Conservation (phyloP, 2,888 invertebrate genomes). For the Geotrupes spiniger region DNA sequence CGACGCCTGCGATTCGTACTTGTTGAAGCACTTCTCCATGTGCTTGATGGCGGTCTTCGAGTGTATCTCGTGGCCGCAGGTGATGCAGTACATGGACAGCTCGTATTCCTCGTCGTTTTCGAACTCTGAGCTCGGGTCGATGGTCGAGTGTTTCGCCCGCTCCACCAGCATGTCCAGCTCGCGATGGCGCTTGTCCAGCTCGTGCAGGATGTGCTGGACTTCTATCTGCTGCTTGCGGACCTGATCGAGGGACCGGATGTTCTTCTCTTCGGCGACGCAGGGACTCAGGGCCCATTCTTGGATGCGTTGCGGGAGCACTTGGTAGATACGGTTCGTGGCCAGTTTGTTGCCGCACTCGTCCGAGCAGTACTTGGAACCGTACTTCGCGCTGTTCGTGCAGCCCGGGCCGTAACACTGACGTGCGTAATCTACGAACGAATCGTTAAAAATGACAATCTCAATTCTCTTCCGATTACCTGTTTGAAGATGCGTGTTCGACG, state of each 20-base stretch:
- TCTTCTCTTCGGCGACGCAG: conserved; percentile 84
- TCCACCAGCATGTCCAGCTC: conserved; percentile 81
- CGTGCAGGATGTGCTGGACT: conserved; percentile 75
- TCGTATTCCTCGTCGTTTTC: conserved; percentile 66
- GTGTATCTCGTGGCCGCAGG: conserved; percentile 94
- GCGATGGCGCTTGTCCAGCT: conserved; percentile 72
- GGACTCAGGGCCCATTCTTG: conserved; percentile 90
- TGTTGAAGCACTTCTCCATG: conserved; percentile 97
- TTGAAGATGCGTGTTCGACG: conserved; percentile 55
- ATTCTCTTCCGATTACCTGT: too few species aligned
- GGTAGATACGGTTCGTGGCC: conserved; percentile 80
- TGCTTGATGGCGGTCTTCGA: conserved; percentile 90
- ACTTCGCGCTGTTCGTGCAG: conserved; percentile 75
- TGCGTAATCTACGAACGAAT: conserved; percentile 49
- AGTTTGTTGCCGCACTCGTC: conserved; percentile 87
- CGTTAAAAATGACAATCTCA: neutral
- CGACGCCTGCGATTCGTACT: conserved; percentile 96
- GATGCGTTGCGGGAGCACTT: conserved; percentile 67
- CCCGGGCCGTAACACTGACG: conserved; percentile 91
- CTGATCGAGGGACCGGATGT: conserved; percentile 49
- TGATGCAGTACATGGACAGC: conserved; percentile 90
- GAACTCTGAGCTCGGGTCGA: conserved; percentile 62
- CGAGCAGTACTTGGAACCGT: conserved; percentile 88
- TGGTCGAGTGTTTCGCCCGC: conserved; percentile 68
- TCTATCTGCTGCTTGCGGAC: conserved; percentile 76